Conservation (phyloP, 92 coral and sea anemone species). For the Actinostola sp. region DNA sequence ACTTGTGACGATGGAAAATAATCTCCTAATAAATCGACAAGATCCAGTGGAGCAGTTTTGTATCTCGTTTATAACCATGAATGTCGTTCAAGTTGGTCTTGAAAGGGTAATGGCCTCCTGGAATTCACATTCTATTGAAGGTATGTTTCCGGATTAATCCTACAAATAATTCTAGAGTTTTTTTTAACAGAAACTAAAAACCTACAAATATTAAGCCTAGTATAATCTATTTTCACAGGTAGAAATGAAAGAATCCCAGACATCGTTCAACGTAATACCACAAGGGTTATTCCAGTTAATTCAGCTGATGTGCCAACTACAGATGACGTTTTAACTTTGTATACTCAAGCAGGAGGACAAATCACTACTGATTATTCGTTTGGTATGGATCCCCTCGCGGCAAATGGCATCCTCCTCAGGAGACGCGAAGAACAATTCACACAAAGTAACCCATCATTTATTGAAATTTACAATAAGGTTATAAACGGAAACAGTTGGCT, state of each 20-base stretch:
- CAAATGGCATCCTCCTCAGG: constrained; percentile 4
- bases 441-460: constrained; percentile 37
- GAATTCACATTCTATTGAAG: constrained; percentile 68
- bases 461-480: constrained; percentile 39
- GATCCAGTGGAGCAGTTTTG: constrained; percentile 58
- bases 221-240: constrained; percentile 3
- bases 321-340: constrained; percentile 53
- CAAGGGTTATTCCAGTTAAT: constrained; percentile 31
- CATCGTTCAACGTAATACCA: constrained; percentile 22
- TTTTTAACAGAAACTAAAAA: background rate
- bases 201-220: background rate
- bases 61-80: constrained; percentile 61
- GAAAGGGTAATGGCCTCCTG: constrained; percentile 49
- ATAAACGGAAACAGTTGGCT: constrained; percentile 37
- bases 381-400: constrained; percentile 41
- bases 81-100: constrained; percentile 57
- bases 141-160: constrained; percentile 1
- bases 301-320: constrained; percentile 39
- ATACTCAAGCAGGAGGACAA: constrained; percentile 48
- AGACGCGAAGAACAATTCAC: constrained; percentile 39
- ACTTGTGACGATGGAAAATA: constrained; percentile 58
- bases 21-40: constrained; percentile 35
- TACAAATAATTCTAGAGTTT: background rate
- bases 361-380: constrained; percentile 36
- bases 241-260: constrained; percentile 37